Conservation (phyloP, 2,888 invertebrate genomes). For the Lithophane ornitopus region DNA sequence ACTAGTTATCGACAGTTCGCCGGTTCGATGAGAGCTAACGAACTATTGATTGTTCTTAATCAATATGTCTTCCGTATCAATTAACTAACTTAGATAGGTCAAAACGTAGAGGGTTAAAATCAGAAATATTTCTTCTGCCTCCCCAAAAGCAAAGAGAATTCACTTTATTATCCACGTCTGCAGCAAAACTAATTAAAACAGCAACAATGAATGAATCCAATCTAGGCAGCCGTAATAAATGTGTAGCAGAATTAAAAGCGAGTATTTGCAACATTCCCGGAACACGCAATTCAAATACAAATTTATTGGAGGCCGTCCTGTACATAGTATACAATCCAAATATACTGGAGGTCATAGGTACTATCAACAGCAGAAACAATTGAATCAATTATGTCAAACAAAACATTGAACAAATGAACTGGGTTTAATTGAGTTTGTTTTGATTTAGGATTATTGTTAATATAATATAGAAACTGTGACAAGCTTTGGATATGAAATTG, state of each 20-base stretch:
- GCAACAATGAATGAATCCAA: slow-evolving; percentile 56
- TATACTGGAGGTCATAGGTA: slow-evolving; percentile 13
- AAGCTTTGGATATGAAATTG: slow-evolving; percentile 6
- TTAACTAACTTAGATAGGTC: neutral
- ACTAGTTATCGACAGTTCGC: neutral
- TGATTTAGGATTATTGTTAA: slow-evolving; percentile 29
- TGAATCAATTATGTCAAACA: slow-evolving; percentile 35
- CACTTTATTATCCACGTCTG: slow-evolving; percentile 20
- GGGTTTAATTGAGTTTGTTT: slow-evolving; percentile 39
- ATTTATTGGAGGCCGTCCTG: slow-evolving; percentile 16
- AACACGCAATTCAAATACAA: slow-evolving; percentile 40
- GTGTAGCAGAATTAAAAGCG: slow-evolving; percentile 42
- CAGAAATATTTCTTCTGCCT: neutral
- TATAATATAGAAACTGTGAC: slow-evolving; percentile 23
- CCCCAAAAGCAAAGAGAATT: slow-evolving; percentile 26
- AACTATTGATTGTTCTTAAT: neutral
- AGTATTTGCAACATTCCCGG: slow-evolving; percentile 44
- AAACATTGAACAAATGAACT: slow-evolving; percentile 42
- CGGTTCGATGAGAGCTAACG: neutral
- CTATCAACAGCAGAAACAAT: slow-evolving; percentile 31
- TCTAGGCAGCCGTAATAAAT: slow-evolving; percentile 45
- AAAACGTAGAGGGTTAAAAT: neutral
- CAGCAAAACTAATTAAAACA: slow-evolving; percentile 58
- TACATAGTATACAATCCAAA: slow-evolving; percentile 23
- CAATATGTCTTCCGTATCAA: neutral